Base-by-base conservation (phyloP, 2,797 vertebrate species). In the Brotula barbata region DNA sequence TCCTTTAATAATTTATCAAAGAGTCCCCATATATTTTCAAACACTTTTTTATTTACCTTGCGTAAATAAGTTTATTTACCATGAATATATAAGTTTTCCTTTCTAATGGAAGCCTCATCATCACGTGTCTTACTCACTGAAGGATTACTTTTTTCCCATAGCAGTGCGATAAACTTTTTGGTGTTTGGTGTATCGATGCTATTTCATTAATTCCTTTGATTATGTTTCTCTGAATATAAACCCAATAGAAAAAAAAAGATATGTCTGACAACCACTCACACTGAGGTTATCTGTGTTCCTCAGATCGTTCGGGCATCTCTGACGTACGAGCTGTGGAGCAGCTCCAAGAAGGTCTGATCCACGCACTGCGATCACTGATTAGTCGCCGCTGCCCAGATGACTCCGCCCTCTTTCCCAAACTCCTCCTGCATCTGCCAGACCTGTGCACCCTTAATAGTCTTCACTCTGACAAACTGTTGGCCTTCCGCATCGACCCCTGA, bases 391-490 rank as follows among this genome's bases (percentile, higher is more conserved):
- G 82, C 56, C 91, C 90, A 1, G 88, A 91, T 5, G 83, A 92
- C 71, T 72, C 70, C 8, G 12, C 86, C 41, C 88, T 92, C 59
- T 91, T 92, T 64, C 70, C 90, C 48, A 92, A 91, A 78, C 85
- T 93, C 40, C 89, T 93, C 7, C 80, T 93, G 67, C 87, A 88
- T 3, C 82, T 93, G 66, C 91, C 92, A 4, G 92, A 93, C 85
- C 88, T 93, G 64, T 89, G 91, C 69, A 92, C 91, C 52, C 91
- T 93, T 69, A 93, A 92, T 78, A 91, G 88, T 58, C 62, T 92
- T 76, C 92, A 93, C 87, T 92, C 91, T 0, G 91, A 93, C 75
- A 93, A 92, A 80, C 89, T 93, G 55, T 68, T 93, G 75, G 92
- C 92, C 80, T 92, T 91, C 85, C 92, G 85, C 56, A 90, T 93